Evolutionary conservation across 2,888 invertebrate genomes (phyloP).

Genomic region (Plemyria rubiginata): DNA sequence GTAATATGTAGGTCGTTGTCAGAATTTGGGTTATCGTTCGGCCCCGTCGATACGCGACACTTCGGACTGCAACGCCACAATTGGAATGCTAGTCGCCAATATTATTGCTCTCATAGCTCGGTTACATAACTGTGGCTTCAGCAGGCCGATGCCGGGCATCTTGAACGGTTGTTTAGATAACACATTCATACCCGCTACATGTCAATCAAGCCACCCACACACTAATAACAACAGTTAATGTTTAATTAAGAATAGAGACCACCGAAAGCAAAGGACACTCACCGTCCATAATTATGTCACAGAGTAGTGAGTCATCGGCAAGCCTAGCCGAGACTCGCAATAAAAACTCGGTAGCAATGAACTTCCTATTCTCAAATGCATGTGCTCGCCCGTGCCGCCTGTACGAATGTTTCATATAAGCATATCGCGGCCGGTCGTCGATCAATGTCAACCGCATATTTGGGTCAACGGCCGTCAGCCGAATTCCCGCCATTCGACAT

Average conservation of each 20-base stretch:
- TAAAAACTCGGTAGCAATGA: slow-evolving; percentile 72
- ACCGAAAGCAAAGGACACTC: slow-evolving; percentile 50
- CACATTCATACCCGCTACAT: slow-evolving; percentile 43
- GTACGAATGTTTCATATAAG: slow-evolving; percentile 70
- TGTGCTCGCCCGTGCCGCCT: slow-evolving; percentile 49
- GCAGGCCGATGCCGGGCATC: slow-evolving; percentile 51
- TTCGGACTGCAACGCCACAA: slow-evolving; percentile 71
- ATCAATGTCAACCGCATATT: slow-evolving; percentile 84
- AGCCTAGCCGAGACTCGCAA: slow-evolving; percentile 62
- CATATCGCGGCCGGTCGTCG: slow-evolving; percentile 77
- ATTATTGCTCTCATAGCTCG: slow-evolving; percentile 59
- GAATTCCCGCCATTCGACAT: slow-evolving; percentile 70
- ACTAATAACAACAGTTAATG: slow-evolving; percentile 11
- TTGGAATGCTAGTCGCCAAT: slow-evolving; percentile 69
- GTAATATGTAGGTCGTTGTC: slow-evolving; percentile 80
- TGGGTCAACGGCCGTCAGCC: slow-evolving; percentile 80
- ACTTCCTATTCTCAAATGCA: slow-evolving; percentile 71
- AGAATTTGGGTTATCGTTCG: slow-evolving; percentile 82
- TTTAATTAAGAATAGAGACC: slow-evolving; percentile 25
- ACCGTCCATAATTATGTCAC: slow-evolving; percentile 38
- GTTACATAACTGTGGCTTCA: slow-evolving; percentile 62
- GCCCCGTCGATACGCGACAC: slow-evolving; percentile 79
- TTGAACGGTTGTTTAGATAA: slow-evolving; percentile 53
- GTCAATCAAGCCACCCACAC: slow-evolving; percentile 19
- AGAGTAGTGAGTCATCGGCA: slow-evolving; percentile 62